Conservation (phyloP, 1,140 invertebrate genomes). For the Tetragnatha versicolor region DNA sequence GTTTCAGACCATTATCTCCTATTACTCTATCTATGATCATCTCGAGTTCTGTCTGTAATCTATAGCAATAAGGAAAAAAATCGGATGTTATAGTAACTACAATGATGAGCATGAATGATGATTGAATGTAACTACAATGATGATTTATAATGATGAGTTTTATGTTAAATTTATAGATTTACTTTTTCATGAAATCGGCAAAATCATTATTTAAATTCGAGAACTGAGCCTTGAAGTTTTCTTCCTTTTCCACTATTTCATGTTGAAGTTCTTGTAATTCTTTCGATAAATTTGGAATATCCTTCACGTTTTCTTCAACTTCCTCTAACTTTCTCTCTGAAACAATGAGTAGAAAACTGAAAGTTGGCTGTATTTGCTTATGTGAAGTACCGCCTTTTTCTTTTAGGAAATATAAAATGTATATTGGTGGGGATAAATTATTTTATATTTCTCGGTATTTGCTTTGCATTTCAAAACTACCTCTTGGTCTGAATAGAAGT, state of each 20-base stretch:
- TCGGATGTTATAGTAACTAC: background rate
- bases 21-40: constrained; percentile 2
- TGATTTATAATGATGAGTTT: background rate
- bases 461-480: too few relatives aligned
- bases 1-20: constrained; percentile 13
- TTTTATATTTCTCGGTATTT: too few relatives aligned
- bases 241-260: background rate
- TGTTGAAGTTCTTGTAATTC: background rate
- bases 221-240: background rate
- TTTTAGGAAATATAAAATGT: too few relatives aligned
- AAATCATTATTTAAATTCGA: constrained; percentile 3
- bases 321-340: background rate
- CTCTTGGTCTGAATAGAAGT: too few relatives aligned
- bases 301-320: background rate
- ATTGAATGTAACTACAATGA: background rate
- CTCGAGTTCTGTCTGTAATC: constrained; percentile 2
- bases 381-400: too few relatives aligned
- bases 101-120: background rate
- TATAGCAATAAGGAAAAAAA: background rate
- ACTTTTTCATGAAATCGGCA: background rate
- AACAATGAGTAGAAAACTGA: background rate
- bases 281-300: background rate
- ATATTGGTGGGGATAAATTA: too few relatives aligned
- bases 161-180: background rate
- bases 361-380: too few relatives aligned